Evolutionary conservation across 2,888 invertebrate species (phyloP).

Genomic region (Epistrophe grossulariae): DNA sequence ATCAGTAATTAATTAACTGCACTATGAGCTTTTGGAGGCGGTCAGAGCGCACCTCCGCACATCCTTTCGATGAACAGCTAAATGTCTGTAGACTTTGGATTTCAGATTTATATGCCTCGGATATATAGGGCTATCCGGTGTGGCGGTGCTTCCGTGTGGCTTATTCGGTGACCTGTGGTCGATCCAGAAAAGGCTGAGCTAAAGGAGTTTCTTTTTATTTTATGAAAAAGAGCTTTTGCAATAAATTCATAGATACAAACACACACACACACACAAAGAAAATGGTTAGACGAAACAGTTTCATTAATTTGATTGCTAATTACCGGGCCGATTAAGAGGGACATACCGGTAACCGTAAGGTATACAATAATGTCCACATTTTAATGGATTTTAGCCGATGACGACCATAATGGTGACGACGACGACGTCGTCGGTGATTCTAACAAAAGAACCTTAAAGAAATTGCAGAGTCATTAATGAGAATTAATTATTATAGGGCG

Average conservation of each 20-base stretch:
- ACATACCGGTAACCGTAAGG: constrained; percentile 23
- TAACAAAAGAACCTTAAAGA: constrained; percentile 34
- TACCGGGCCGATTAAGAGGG: constrained; percentile 64
- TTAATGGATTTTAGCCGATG: constrained; percentile 34
- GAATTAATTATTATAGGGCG: constrained; percentile 51
- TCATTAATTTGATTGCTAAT: constrained; percentile 72
- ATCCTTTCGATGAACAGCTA: constrained; percentile 30
- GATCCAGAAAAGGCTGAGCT: constrained; percentile 25
- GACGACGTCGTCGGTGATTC: background rate
- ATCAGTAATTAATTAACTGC: constrained; percentile 74
- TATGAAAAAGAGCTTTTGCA: constrained; percentile 6
- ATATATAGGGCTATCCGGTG: constrained; percentile 39
- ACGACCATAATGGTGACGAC: background rate
- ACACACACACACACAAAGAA: constrained; percentile 1
- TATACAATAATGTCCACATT: constrained; percentile 28
- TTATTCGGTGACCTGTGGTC: constrained; percentile 3
- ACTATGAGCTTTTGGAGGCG: constrained; percentile 37
- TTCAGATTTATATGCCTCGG: constrained; percentile 60
- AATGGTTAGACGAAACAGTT: constrained; percentile 37
- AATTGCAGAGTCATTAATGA: constrained; percentile 47
- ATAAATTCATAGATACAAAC: background rate
- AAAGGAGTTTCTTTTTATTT: constrained; percentile 20
- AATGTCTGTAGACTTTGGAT: constrained; percentile 41
- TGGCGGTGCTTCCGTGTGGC: constrained; percentile 1
- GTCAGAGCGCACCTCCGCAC: constrained; percentile 29